Conservation (phyloP, 2,888 invertebrate species). For the Blastobasis adustella region DNA sequence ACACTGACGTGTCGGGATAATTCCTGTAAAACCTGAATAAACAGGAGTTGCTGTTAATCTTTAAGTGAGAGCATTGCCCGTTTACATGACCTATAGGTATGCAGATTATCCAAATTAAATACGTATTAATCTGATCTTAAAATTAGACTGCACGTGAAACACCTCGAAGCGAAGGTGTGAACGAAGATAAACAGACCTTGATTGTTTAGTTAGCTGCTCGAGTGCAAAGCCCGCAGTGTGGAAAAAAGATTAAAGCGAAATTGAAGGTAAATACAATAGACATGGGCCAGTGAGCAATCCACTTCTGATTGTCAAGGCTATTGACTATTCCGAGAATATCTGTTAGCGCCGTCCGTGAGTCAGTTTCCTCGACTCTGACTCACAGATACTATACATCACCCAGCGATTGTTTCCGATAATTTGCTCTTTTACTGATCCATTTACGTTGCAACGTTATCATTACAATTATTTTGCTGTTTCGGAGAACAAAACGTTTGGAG, state of each 20-base stretch:
- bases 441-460: constrained; percentile 17
- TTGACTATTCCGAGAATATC: constrained; percentile 62
- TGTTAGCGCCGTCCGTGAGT: constrained; percentile 56
- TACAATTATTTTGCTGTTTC: constrained; percentile 19
- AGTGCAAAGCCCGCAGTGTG: neutral
- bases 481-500: too few relatives aligned
- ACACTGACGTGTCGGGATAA: too few relatives aligned
- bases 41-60: too few relatives aligned
- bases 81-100: too few relatives aligned
- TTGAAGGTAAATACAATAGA: constrained; percentile 7
- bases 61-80: too few relatives aligned
- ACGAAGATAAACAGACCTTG: neutral
- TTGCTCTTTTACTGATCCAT: constrained; percentile 41
- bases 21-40: too few relatives aligned
- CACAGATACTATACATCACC: constrained; percentile 39
- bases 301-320: constrained; percentile 52
- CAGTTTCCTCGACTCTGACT: constrained; percentile 45
- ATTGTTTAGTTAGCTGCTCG: neutral
- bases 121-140: too few relatives aligned
- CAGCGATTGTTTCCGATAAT: constrained; percentile 54
- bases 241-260: constrained; percentile 1
- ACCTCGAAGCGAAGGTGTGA: neutral
- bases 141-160: too few relatives aligned
- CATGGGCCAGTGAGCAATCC: constrained; percentile 19
- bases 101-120: too few relatives aligned